A percentile compares a stretch with the other conserved stretches of the same genome.
These are phyloP conservation scores for Hemibagrus guttatus DNA, from an alignment of 2,797 vertebrate genomes.

Conservation along the genomic window DNA sequence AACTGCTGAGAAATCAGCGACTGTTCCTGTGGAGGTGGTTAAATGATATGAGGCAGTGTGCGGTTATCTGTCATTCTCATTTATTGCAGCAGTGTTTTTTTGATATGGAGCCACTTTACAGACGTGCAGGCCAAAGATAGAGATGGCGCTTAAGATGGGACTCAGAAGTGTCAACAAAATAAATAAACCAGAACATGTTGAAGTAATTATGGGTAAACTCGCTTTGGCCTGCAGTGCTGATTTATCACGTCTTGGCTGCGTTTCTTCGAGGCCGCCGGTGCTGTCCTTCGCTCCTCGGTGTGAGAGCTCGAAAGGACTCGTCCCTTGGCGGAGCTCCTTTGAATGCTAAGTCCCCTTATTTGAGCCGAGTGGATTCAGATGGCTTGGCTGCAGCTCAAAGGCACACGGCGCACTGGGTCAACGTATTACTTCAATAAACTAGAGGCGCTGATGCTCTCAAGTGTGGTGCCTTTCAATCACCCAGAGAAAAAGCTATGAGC, in stretches of 20 bases:
- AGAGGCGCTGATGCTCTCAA: slow-evolving; percentile 76
- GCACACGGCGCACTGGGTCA: slow-evolving; percentile 75
- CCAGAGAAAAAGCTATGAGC: slow-evolving; percentile 58
- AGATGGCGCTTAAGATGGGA: slow-evolving; percentile 20
- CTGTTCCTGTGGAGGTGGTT: slow-evolving; percentile 14
- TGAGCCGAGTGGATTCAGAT: slow-evolving; percentile 84
- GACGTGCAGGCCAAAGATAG: neutral
- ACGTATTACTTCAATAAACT: slow-evolving; percentile 78
- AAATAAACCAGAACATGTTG: slow-evolving; percentile 39
- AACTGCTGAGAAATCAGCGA: neutral
- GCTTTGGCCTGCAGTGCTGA: slow-evolving; percentile 33
- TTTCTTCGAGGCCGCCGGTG: slow-evolving; percentile 32
- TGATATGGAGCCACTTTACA: slow-evolving; percentile 16
- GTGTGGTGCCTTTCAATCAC: slow-evolving; percentile 76
- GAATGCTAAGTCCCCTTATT: slow-evolving; percentile 80
- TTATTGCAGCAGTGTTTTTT: slow-evolving; percentile 24
- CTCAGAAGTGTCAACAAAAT: slow-evolving; percentile 21
- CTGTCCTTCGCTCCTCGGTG: slow-evolving; percentile 55
- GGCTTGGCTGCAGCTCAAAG: slow-evolving; percentile 79
- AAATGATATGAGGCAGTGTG: slow-evolving; percentile 18
- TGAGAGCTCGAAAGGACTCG: slow-evolving; percentile 65
- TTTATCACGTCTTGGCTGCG: slow-evolving; percentile 43
- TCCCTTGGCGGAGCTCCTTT: slow-evolving; percentile 72
- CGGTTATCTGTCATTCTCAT: slow-evolving; percentile 25
- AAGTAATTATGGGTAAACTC: slow-evolving; percentile 46